These are phyloP conservation scores for Ennomos quercinarius DNA, from an alignment of 2,888 invertebrate species.

Conservation along the genomic window DNA sequence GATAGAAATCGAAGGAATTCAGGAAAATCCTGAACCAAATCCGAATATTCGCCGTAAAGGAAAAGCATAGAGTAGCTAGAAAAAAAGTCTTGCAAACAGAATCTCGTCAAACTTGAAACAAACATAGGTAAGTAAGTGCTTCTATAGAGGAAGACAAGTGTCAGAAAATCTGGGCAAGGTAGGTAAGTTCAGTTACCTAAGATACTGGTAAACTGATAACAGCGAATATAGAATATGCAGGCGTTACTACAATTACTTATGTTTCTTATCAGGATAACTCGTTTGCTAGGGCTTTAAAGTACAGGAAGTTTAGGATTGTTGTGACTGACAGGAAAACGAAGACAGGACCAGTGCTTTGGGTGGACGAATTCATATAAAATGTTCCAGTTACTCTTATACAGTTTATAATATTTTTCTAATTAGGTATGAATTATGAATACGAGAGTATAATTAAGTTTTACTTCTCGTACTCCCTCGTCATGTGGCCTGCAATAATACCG, in stretches of 20 bases:
- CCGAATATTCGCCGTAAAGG: slow-evolving; percentile 1
- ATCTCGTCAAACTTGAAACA: background rate
- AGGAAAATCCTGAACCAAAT: slow-evolving; percentile 1
- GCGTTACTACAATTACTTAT: slow-evolving; percentile 26
- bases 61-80: background rate
- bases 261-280: slow-evolving; percentile 3
- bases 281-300: background rate
- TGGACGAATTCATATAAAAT: too few species aligned
- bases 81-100: slow-evolving; percentile 2
- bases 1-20: slow-evolving; percentile 2
- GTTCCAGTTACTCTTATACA: too few species aligned
- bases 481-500: too few species aligned
- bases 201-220: slow-evolving; percentile 53
- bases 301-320: too few species aligned
- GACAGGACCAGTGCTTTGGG: too few species aligned
- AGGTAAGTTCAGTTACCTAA: slow-evolving; percentile 40
- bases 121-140: slow-evolving; percentile 10
- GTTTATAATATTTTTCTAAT: too few species aligned
- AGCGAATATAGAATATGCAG: slow-evolving; percentile 56
- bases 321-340: too few species aligned
- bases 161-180: slow-evolving; percentile 25
- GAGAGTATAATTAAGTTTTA: too few species aligned
- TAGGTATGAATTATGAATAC: too few species aligned
- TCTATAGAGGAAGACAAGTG: slow-evolving; percentile 7
- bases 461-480: too few species aligned